A percentile compares a stretch with the other conserved stretches of the same genome.
Evolutionary conservation across 2,797 vertebrate genomes (phyloP).

Genomic region (Parauchenoglanis ngamensis): DNA sequence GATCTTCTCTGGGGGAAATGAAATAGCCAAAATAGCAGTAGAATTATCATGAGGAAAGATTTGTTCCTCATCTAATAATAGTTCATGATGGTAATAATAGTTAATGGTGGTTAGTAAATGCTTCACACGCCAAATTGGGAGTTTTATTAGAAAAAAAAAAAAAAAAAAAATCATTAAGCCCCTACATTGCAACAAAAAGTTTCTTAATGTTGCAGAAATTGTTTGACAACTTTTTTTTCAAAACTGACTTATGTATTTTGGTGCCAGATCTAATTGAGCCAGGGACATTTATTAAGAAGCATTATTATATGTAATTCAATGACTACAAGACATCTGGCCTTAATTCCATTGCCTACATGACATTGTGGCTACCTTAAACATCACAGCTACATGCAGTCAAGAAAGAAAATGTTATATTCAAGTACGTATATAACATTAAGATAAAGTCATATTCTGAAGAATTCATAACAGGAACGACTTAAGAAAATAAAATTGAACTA

Average conservation of each 20-base stretch:
- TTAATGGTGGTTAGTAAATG: not conserved
- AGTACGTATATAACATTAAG: not conserved
- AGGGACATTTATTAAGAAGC: not conserved
- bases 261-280: not conserved
- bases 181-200: not conserved
- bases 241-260: no score
- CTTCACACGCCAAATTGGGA: not conserved
- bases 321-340: not conserved
- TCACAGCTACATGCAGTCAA: not conserved
- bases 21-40: not conserved
- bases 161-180: no score
- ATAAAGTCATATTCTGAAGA: not conserved
- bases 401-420: not conserved
- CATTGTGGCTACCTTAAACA: not conserved
- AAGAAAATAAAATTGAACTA: not conserved
- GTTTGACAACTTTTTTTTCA: not conserved
- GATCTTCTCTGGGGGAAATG: not conserved
- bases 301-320: not conserved
- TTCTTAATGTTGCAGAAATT: not conserved
- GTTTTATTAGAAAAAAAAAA: not conserved
- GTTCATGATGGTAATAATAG: not conserved
- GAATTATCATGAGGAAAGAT: not conserved
- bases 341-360: not conserved
- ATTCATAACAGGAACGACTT: not conserved
- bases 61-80: not conserved